Percentiles rank a stretch among this genome's conserved stretches.
Conservation (phyloP, 2,797 vertebrate species). For the Tragopan temminckii region DNA sequence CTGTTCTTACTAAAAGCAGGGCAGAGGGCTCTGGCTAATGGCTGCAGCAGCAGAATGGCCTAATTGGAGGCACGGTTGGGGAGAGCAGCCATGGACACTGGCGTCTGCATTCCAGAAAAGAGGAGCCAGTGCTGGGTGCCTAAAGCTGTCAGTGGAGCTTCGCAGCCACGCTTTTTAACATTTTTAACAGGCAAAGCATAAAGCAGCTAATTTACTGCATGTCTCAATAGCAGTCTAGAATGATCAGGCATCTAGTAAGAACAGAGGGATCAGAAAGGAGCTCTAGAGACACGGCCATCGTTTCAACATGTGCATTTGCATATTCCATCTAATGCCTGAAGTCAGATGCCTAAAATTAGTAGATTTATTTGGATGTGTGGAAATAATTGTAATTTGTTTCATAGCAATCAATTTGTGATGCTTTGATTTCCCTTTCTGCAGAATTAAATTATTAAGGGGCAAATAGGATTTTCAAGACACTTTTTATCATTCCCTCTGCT, state of each 20-base stretch:
- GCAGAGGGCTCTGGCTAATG: slow-evolving; percentile 15
- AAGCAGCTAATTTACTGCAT: slow-evolving; percentile 57
- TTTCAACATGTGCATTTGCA: slow-evolving; percentile 66
- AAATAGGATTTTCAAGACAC: slow-evolving; percentile 64
- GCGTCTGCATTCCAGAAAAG: slow-evolving; percentile 38
- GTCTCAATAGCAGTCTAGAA: slow-evolving; percentile 23
- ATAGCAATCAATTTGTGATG: slow-evolving; percentile 77
- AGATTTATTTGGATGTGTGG: slow-evolving; percentile 75
- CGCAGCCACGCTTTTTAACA: slow-evolving; percentile 58
- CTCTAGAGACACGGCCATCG: slow-evolving; percentile 36
- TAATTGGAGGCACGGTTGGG: slow-evolving; percentile 72
- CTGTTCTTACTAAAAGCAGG: background rate
- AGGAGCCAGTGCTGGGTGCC: background rate
- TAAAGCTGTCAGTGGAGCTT: slow-evolving; percentile 66
- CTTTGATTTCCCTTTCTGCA: slow-evolving; percentile 71
- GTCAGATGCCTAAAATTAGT: slow-evolving; percentile 75
- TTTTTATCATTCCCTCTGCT: slow-evolving; percentile 45
- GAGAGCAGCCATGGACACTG: slow-evolving; percentile 29
- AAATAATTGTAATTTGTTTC: slow-evolving; percentile 79
- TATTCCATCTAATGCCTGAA: slow-evolving; percentile 66
- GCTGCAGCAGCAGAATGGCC: slow-evolving; percentile 60
- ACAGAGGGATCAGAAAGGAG: slow-evolving; percentile 38
- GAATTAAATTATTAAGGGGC: slow-evolving; percentile 67
- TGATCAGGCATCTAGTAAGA: slow-evolving; percentile 28
- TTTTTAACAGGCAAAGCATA: slow-evolving; percentile 64